These are phyloP conservation scores for Lepus oiostolus DNA, from an alignment of 2,797 vertebrate species.

Conservation along the genomic window DNA sequence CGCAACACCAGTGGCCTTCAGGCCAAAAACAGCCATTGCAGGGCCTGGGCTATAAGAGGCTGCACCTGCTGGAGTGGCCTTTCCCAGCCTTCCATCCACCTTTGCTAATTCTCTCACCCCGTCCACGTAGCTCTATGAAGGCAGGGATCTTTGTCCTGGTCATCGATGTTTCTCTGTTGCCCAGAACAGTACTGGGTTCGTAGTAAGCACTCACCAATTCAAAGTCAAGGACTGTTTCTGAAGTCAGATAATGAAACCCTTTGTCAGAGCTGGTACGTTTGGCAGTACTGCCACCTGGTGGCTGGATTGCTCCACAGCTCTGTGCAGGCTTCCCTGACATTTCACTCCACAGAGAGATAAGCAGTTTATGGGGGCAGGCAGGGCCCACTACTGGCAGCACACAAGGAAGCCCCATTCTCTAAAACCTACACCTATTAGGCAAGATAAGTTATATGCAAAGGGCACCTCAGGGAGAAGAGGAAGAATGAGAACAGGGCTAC, in stretches of 20 bases:
- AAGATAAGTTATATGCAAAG: background rate
- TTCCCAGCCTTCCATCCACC: background rate
- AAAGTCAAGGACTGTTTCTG: background rate
- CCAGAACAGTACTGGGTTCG: background rate
- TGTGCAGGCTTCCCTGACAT: rapidly evolving
- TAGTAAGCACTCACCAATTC: background rate
- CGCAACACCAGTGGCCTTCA: no score
- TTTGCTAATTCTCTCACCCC: background rate
- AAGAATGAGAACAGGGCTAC: background rate
- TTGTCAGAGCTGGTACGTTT: background rate
- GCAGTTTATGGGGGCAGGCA: no score
- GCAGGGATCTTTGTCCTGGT: background rate
- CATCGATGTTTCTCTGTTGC: background rate
- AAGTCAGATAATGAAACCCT: background rate
- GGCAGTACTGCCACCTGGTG: constrained; percentile 72
- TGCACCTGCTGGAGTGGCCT: background rate
- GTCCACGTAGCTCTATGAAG: background rate
- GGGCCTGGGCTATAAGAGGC: background rate
- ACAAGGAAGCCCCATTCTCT: background rate
- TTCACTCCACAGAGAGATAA: background rate
- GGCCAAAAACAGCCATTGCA: background rate
- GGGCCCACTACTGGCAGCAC: background rate
- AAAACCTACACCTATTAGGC: background rate
- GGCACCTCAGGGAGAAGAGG: background rate
- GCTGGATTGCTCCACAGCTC: background rate